phyloP scores from a whole-genome alignment of 2,113 vertebrate genomes.

The Gorilla gorilla region DNA sequence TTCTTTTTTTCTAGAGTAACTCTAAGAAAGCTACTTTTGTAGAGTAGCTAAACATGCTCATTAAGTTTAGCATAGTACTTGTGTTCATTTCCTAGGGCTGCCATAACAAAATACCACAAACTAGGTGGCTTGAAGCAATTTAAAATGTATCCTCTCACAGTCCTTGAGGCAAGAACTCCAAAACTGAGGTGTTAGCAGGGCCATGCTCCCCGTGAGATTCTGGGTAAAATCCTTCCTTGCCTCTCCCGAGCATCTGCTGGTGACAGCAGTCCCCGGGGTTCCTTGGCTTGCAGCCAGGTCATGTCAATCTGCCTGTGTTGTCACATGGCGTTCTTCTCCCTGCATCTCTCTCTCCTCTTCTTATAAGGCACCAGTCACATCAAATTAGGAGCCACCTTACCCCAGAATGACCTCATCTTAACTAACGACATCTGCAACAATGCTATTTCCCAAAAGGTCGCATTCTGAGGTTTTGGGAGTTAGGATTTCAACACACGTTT shows the following conservation, averaged over 20 bases:
- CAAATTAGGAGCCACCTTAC: neutral
- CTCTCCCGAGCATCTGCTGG: neutral
- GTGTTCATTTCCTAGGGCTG: neutral
- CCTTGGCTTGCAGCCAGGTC: neutral
- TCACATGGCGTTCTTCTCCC: neutral
- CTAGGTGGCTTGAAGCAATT: neutral
- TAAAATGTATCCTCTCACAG: neutral
- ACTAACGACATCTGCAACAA: neutral
- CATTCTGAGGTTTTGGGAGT: neutral
- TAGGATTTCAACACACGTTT: neutral
- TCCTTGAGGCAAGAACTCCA: neutral
- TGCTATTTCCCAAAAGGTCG: neutral
- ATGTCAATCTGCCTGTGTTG: neutral
- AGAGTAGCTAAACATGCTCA: slow-evolving; percentile 40
- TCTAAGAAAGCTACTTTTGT: slow-evolving; percentile 35
- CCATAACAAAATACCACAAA: neutral
- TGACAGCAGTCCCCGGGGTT: neutral
- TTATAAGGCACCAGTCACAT: neutral
- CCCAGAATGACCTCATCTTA: neutral
- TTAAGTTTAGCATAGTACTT: slow-evolving; percentile 50
- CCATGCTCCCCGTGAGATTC: neutral
- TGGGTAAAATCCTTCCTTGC: neutral
- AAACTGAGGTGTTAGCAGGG: neutral
- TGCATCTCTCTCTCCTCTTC: neutral
- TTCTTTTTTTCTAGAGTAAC: slow-evolving; percentile 53